Conservation (phyloP, 2,113 vertebrate genomes). For the Vidua macroura region DNA sequence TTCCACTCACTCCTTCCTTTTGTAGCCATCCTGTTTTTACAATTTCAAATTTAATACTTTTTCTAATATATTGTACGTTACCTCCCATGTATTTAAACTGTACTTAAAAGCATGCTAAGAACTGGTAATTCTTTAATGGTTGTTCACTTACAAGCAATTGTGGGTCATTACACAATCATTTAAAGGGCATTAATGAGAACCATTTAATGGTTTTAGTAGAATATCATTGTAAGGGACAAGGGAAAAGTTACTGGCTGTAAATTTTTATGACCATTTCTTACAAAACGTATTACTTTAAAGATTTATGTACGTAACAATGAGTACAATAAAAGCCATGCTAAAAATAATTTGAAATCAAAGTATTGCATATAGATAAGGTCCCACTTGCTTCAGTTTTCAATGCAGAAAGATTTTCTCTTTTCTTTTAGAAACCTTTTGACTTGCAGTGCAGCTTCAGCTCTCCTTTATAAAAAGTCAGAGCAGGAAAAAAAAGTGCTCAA, state of each 20-base stretch:
- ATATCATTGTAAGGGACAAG: conserved; percentile 89
- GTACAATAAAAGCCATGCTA: conserved; percentile 82
- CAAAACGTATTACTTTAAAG: conserved; percentile 85
- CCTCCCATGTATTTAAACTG: conserved; percentile 91
- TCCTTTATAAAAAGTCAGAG: conserved; percentile 29
- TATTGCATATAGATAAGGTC: conserved; percentile 78
- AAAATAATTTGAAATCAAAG: conserved; percentile 86
- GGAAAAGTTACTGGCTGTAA: conserved; percentile 89
- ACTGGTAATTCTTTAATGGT: conserved; percentile 93
- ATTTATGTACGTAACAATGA: conserved; percentile 85
- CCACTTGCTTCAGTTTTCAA: conserved; percentile 45
- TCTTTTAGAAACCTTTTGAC: not conserved
- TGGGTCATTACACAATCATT: conserved; percentile 97
- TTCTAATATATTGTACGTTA: conserved; percentile 78
- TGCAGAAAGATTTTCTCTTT: not conserved
- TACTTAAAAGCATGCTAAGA: conserved; percentile 88
- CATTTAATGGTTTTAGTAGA: conserved; percentile 93
- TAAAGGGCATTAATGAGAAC: conserved; percentile 95
- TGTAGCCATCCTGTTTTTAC: conserved; percentile 64
- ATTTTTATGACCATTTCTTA: conserved; percentile 91
- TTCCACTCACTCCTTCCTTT: conserved; percentile 66
- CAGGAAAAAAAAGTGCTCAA: not conserved
- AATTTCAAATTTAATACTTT: conserved; percentile 77
- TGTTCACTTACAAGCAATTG: conserved; percentile 96
- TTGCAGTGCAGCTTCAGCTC: conserved; percentile 10